phyloP scores from a whole-genome alignment of 2,113 vertebrate genomes.

The Ctenodactylus gundi region DNA sequence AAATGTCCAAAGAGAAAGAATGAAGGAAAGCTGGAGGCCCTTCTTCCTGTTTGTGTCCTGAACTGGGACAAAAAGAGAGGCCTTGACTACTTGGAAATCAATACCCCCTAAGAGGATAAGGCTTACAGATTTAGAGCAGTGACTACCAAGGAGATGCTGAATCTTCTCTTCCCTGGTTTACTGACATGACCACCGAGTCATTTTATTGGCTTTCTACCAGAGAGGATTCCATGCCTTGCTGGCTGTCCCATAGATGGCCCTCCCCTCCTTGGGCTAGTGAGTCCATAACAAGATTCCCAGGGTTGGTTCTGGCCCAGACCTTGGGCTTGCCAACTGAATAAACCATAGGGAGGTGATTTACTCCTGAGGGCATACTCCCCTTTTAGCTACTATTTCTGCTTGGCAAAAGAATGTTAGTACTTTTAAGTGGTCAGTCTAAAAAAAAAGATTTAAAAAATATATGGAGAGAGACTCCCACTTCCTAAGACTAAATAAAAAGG shows the following conservation, averaged over 20 bases:
- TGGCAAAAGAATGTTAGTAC: neutral
- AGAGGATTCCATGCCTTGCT: neutral
- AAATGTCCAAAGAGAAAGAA: neutral
- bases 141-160: neutral
- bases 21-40: too few relatives aligned
- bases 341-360: neutral
- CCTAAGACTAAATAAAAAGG: neutral
- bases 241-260: neutral
- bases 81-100: neutral
- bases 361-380: neutral
- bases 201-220: neutral
- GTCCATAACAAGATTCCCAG: neutral
- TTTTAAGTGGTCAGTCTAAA: neutral
- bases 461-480: neutral
- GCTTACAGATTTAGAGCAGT: neutral
- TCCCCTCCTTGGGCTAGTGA: neutral
- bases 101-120: neutral
- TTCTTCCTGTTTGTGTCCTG: neutral
- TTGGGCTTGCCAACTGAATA: neutral
- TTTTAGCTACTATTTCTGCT: neutral
- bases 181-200: neutral
- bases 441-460: neutral
- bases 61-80: neutral
- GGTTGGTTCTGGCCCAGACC: neutral
- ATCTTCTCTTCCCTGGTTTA: neutral